Evolutionary conservation across 2,888 invertebrate species (phyloP).

Genomic region (Theretra japonica): DNA sequence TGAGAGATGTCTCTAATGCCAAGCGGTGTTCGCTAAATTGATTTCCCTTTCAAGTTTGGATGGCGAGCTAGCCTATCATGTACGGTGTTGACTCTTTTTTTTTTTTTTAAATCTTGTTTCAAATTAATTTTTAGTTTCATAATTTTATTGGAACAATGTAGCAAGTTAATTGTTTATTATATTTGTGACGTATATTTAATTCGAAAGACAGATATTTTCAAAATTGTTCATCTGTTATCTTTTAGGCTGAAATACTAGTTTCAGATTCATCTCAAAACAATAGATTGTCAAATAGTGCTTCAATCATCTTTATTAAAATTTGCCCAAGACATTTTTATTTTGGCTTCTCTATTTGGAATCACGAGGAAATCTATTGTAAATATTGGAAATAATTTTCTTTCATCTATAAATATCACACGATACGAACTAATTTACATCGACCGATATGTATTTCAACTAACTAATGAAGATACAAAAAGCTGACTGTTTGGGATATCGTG

Average conservation of each 20-base stretch:
- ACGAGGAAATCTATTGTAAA: conserved; percentile 15
- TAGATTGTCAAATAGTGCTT: conserved; percentile 7
- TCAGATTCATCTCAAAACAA: not conserved
- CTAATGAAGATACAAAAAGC: not conserved
- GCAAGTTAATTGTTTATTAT: too few species aligned
- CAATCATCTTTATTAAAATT: not conserved
- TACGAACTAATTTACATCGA: conserved; percentile 15
- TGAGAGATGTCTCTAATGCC: too few species aligned
- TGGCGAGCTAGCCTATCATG: too few species aligned
- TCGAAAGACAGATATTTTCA: too few species aligned
- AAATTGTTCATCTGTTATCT: not conserved
- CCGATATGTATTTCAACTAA: not conserved
- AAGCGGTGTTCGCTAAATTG: too few species aligned
- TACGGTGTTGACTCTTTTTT: too few species aligned
- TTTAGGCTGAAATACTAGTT: not conserved
- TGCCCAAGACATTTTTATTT: conserved; percentile 3
- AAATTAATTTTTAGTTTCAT: too few species aligned
- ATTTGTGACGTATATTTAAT: too few species aligned
- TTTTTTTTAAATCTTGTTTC: too few species aligned
- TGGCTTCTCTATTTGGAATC: conserved; percentile 6
- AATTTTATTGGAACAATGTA: too few species aligned
- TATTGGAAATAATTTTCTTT: conserved; percentile 20
- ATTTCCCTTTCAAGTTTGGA: too few species aligned
- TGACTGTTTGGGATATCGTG: not conserved
- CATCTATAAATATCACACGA: conserved; percentile 5